Percentiles rank a stretch among this genome's conserved stretches.
Conservation (phyloP, 2,113 vertebrate genomes). For the Nyctereutes procyonoides region DNA sequence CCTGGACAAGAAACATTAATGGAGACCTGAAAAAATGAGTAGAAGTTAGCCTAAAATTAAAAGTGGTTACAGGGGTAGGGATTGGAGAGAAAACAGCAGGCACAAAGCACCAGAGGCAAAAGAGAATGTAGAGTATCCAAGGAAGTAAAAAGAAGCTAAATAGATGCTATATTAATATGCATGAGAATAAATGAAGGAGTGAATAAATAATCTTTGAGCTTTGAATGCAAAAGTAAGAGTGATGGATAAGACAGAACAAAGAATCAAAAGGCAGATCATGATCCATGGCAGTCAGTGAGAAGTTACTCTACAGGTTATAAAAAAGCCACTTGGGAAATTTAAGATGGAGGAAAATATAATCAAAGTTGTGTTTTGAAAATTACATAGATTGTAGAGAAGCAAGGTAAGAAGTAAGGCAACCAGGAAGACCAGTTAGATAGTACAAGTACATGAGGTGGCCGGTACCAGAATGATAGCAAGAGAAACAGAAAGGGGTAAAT, state of each 20-base stretch:
- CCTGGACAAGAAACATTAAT: background rate
- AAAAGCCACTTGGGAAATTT: background rate
- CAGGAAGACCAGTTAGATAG: background rate
- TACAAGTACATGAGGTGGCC: background rate
- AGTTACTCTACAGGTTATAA: background rate
- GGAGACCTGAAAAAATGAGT: background rate
- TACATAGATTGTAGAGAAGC: background rate
- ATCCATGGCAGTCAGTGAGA: background rate
- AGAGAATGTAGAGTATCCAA: background rate
- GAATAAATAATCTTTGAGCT: background rate
- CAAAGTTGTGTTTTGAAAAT: background rate
- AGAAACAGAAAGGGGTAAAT: background rate
- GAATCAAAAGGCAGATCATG: background rate
- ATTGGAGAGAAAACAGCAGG: background rate
- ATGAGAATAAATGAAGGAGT: background rate
- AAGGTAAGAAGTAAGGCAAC: background rate
- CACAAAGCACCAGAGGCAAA: background rate
- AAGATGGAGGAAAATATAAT: background rate
- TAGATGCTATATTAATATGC: background rate
- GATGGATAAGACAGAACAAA: background rate
- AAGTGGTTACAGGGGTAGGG: background rate
- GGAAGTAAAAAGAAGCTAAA: background rate
- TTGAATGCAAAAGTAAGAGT: background rate
- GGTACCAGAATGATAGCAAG: background rate
- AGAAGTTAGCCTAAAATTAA: background rate